Base-by-base conservation (phyloP, 2,797 vertebrate genomes). In the Aldrovandia affinis region DNA sequence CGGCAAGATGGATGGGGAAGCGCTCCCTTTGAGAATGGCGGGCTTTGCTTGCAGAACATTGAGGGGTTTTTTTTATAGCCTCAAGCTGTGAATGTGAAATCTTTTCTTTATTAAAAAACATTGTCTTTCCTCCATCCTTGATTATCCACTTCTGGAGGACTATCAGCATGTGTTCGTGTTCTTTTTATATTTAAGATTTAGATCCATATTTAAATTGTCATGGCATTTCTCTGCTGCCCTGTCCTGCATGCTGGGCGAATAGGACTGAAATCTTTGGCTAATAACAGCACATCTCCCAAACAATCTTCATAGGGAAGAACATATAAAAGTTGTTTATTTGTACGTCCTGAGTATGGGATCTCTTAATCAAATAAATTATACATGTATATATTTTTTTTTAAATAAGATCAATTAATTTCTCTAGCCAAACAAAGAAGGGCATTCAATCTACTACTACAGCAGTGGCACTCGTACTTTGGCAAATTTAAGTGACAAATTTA, bases 161-260 rank as follows among this genome's bases (percentile, higher is more conserved):
- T 44, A 77, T 47, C 22, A 25, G 25, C 22, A 7, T 44, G 73
- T 77, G 30, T 70, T 70, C 20, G 22, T 47, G 39, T 25, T 77
- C 47, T 36, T 77, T n/a, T 77, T 77, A 47, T 44, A 77, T 44
- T 47, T n/a, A 77, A 44, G 73, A 77, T 25, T 20, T 77, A 14
- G 15, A 73, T 77, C 2, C 15, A n/a, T 77, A 44, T 47, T 77
- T 6, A 25, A 47, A 4, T 4, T 77, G 3, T 44, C 39, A 47
- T 18, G 18, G 73, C 39, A 77, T 77, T 77, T 77, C 14, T 18
- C 39, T 44, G 22, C 73, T 47, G 39, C n/a, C 25, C 42, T 77
- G 8, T 73, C 36, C 68, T 33, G 39, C 33, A 39, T 42, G 63
- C 63, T 65, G 14, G 6, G 68, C 5, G 33, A 70, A 33, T 12